Percentiles rank a stretch among this genome's conserved stretches.
Conservation (phyloP, 2,888 invertebrate genomes). For the Eupithecia abbreviata region DNA sequence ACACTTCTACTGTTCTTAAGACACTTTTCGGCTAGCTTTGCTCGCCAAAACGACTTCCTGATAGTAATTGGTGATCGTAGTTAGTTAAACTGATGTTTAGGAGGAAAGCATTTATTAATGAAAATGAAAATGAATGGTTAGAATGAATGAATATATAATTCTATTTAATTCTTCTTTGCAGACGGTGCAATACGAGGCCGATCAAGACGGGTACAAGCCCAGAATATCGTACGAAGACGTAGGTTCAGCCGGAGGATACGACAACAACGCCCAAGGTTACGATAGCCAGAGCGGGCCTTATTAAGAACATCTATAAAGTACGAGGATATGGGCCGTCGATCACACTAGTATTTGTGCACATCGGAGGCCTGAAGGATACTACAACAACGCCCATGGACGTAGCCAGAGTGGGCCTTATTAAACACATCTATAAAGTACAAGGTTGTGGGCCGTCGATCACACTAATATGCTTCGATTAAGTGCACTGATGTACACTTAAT, state of each 20-base stretch:
- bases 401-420: too few species aligned
- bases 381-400: background rate
- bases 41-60: too few species aligned
- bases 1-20: too few species aligned
- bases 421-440: background rate
- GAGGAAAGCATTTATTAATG: too few species aligned
- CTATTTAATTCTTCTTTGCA: conserved; percentile 52
- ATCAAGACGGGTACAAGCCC: conserved; percentile 87
- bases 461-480: background rate
- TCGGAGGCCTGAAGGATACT: background rate
- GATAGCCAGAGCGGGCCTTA: conserved; percentile 52
- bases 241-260: conserved; percentile 56
- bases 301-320: conserved; percentile 33
- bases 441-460: background rate
- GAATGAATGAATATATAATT: too few species aligned
- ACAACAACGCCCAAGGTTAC: conserved; percentile 48
- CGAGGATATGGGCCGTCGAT: background rate
- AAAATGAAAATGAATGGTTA: too few species aligned
- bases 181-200: conserved; percentile 88
- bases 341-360: background rate
- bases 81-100: too few species aligned
- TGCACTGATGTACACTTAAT: background rate
- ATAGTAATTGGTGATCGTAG: too few species aligned
- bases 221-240: conserved; percentile 87
- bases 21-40: too few species aligned